A percentile compares a stretch with the other conserved stretches of the same genome.
Evolutionary conservation across 2,113 vertebrate species (phyloP).

Genomic region (Scomber japonicus): DNA sequence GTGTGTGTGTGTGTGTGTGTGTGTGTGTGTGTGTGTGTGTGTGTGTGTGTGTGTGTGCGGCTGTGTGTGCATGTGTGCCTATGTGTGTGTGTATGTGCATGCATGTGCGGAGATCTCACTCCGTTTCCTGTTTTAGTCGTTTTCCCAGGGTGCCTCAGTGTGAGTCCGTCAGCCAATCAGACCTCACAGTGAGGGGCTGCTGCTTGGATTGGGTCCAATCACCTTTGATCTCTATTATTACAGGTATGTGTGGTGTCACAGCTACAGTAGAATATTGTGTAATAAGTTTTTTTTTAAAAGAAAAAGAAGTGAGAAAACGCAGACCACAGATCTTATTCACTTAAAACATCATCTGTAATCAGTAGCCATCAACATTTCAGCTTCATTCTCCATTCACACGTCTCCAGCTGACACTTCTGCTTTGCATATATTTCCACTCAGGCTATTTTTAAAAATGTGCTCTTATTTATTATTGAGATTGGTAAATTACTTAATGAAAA

Average conservation of each 20-base stretch:
- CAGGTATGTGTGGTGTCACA: not conserved
- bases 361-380: not conserved
- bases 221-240: conserved; percentile 22
- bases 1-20: conserved; percentile 29
- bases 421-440: not conserved
- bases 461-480: not conserved
- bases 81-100: conserved; percentile 18
- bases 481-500: no score
- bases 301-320: not conserved
- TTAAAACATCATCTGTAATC: not conserved
- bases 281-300: not conserved
- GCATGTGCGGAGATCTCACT: conserved; percentile 48
- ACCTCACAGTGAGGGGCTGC: conserved; percentile 12
- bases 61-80: no score
- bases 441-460: not conserved
- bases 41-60: conserved; percentile 39
- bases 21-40: no score
- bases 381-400: not conserved
- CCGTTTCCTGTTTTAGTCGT: conserved; percentile 72
- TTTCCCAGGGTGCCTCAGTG: conserved; percentile 56
- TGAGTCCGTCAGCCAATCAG: conserved; percentile 51
- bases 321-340: not conserved
- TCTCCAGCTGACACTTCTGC: not conserved
- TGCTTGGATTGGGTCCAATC: not conserved
- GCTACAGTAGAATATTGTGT: not conserved